These are phyloP conservation scores for Zaprionus camerounensis DNA, from an alignment of 1,140 invertebrate species.

Conservation along the genomic window DNA sequence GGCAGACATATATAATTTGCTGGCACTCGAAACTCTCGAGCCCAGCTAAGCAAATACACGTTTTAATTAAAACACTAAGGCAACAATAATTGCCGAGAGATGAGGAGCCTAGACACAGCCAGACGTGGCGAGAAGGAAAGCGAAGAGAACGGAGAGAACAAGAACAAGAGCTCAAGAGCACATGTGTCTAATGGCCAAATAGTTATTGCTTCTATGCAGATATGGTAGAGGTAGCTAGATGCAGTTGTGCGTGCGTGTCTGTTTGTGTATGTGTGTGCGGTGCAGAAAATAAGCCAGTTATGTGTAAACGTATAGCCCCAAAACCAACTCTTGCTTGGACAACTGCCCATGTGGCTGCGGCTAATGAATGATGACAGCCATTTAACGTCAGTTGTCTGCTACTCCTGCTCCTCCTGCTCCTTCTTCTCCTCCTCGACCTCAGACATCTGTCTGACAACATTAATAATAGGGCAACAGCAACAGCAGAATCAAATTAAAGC, in stretches of 20 bases:
- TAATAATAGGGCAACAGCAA: constrained; percentile 61
- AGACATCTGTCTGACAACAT: constrained; percentile 46
- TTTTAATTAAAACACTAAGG: constrained; percentile 82
- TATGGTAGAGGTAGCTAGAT: constrained; percentile 2
- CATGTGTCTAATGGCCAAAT: constrained; percentile 23
- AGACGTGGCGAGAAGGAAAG: background rate
- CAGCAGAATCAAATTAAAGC: constrained; percentile 70
- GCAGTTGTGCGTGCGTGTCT: constrained; percentile 20
- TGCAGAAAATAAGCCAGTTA: constrained; percentile 60
- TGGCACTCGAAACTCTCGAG: constrained; percentile 3
- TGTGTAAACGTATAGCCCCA: constrained; percentile 55
- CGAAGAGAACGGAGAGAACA: background rate
- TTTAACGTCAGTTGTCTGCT: constrained; percentile 59
- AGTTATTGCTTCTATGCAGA: constrained; percentile 23
- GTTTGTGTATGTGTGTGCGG: constrained; percentile 15
- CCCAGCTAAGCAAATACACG: constrained; percentile 62
- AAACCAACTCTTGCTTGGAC: constrained; percentile 58
- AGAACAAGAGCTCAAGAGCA: constrained; percentile 2
- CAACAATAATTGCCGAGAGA: constrained; percentile 63
- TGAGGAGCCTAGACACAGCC: background rate
- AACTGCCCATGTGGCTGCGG: constrained; percentile 66
- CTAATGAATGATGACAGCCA: constrained; percentile 81
- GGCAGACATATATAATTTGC: constrained; percentile 54
- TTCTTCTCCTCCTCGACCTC: background rate
- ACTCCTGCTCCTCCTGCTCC: background rate